Percentiles rank a stretch among this genome's conserved stretches.
Evolutionary conservation across 2,888 invertebrate genomes (phyloP).

Genomic region (Meteorus colon): DNA sequence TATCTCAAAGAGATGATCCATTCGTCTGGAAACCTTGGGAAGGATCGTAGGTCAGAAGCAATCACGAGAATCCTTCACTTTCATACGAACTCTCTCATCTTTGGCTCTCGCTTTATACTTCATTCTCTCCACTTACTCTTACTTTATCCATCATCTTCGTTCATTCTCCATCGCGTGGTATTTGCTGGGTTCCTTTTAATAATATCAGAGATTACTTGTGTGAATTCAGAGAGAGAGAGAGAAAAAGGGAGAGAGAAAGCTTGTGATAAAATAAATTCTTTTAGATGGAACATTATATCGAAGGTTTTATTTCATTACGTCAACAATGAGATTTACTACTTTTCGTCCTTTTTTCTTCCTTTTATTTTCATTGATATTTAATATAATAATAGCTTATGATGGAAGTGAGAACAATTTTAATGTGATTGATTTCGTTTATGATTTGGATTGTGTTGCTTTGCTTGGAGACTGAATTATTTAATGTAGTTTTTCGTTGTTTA

Average conservation of each 20-base stretch:
- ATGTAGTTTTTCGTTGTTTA: not conserved
- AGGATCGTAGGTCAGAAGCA: constrained; percentile 31
- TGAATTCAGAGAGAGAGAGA: not conserved
- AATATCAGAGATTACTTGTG: constrained; percentile 16
- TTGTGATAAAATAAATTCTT: constrained; percentile 1
- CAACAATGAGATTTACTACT: not conserved
- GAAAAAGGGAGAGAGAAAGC: not conserved
- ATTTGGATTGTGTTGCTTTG: not conserved
- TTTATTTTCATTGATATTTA: not conserved
- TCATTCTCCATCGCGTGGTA: constrained; percentile 20
- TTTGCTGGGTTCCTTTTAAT: not conserved
- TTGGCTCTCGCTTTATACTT: not conserved
- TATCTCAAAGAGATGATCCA: constrained; percentile 38
- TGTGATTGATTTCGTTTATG: not conserved
- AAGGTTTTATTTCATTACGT: not conserved
- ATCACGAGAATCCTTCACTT: constrained; percentile 33
- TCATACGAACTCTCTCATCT: constrained; percentile 18
- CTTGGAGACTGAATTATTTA: no score
- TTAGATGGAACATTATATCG: not conserved
- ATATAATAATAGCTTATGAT: not conserved
- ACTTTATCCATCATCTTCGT: not conserved
- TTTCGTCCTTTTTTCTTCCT: not conserved
- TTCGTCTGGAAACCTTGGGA: constrained; percentile 28
- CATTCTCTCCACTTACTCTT: constrained; percentile 11
- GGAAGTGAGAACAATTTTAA: not conserved